These are phyloP conservation scores for Drosophila nigrodunni DNA, from an alignment of 1,140 invertebrate species.

Conservation along the genomic window DNA sequence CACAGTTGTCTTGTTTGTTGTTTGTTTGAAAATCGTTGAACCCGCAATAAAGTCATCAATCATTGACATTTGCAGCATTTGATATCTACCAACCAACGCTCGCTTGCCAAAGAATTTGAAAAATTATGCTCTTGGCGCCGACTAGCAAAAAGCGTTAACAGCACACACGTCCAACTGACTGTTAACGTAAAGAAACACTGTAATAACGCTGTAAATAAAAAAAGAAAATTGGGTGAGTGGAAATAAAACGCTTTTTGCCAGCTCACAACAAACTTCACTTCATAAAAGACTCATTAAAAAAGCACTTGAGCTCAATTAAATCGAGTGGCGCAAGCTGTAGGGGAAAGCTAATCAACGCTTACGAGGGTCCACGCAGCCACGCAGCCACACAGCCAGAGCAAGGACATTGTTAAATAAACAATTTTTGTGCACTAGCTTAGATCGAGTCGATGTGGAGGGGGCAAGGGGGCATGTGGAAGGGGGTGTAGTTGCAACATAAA, in stretches of 20 bases:
- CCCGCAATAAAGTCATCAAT: conserved; percentile 84
- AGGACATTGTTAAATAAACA: conserved; percentile 40
- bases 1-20: conserved; percentile 38
- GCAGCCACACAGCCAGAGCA: conserved; percentile 49
- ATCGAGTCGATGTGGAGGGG: not conserved
- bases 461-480: not conserved
- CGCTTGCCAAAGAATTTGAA: conserved; percentile 56
- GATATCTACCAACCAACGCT: conserved; percentile 36
- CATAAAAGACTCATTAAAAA: conserved; percentile 81
- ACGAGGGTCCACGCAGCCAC: conserved; percentile 68
- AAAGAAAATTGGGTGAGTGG: not conserved
- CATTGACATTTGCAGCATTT: conserved; percentile 83
- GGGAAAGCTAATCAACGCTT: conserved; percentile 73
- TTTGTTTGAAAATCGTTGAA: conserved; percentile 79
- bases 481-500: conserved; percentile 41
- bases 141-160: conserved; percentile 28
- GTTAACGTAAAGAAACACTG: conserved; percentile 7
- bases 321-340: conserved; percentile 49
- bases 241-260: conserved; percentile 16
- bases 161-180: not conserved
- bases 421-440: conserved; percentile 54
- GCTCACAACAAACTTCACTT: conserved; percentile 62
- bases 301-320: conserved; percentile 81
- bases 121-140: conserved; percentile 76
- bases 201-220: conserved; percentile 16